Evolutionary conservation across 2,113 vertebrate genomes (phyloP), one percentile per base, ranked within the genome.

Genomic region (Girardinichthys multiradiatus): DNA sequence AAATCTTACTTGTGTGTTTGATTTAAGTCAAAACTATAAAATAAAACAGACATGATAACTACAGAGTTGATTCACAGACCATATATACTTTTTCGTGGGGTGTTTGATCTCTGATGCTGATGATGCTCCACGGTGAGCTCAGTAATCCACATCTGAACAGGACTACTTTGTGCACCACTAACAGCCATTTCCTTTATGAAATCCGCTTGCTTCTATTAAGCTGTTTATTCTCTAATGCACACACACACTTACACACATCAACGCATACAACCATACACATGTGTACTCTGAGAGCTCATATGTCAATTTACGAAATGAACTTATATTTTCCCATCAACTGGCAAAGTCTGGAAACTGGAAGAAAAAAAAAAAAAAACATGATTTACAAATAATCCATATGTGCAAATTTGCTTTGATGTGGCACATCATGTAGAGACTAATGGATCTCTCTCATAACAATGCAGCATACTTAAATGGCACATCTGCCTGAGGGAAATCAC

Each of bases 381-480:
- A 95, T 91, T 96, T 95, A 93, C 89, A 93, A 91, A 90, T 96
- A 95, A 96, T 96, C 95, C 95, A 95, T 95, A 95, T 93, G 95
- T 95, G 91, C 94, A 95, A 90, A 90, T 92, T 92, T 94, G 90
- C 95, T 97, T 97, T 98, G 96, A 97, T 96, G 96, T 97, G 95
- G 94, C 94, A 91, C 94, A 95, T 92, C 95, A 94, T 95, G 94
- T 70, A 86, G 91, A 87, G 93, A 89, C 95, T 98, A 97, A 96
- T 96, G 95, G 95, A 96, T 94, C 94, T 95, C 94, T 94, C 95
- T 94, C 95, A 95, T 95, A 95, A 96, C 96, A 97, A 97, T 95
- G 93, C 92, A 93, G 94, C 91, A 90, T 94, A 94, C 95, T 95
- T 93, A 95, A 96, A 97, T 95, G 95, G 95, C 94, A 93, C 79